Conservation (phyloP, 2,888 invertebrate species). For the Silvanus unidentatus region DNA sequence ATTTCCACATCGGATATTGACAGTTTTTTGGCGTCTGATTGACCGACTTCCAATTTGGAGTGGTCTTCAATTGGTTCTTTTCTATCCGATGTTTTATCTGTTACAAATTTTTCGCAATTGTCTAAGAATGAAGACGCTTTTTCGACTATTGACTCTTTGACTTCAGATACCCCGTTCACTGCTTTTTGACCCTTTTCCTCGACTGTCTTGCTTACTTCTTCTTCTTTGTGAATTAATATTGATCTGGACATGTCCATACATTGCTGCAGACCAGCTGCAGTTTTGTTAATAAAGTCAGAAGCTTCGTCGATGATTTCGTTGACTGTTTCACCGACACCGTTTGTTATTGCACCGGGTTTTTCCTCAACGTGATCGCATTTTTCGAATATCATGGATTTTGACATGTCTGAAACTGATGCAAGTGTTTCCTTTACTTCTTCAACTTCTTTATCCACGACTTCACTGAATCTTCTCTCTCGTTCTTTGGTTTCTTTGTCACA, state of each 20-base stretch:
- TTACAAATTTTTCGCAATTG: background rate
- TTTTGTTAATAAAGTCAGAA: background rate
- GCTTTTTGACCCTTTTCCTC: too few relatives aligned
- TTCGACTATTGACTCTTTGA: background rate
- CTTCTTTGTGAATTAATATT: conserved; percentile 1
- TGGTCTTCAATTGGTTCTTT: conserved; percentile 19
- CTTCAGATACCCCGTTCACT: too few relatives aligned
- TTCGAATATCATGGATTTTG: conserved; percentile 10
- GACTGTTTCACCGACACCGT: conserved; percentile 7
- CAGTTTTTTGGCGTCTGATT: conserved; percentile 25
- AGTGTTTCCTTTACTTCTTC: background rate
- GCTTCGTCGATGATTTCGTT: conserved; percentile 15
- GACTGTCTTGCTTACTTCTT: too few relatives aligned
- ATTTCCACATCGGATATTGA: conserved; percentile 33
- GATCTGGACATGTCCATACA: conserved; percentile 12
- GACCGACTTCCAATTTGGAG: conserved; percentile 13
- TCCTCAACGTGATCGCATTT: conserved; percentile 6
- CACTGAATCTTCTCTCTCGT: background rate
- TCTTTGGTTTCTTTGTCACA: conserved; percentile 5
- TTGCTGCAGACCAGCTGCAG: background rate
- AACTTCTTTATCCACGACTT: conserved; percentile 1
- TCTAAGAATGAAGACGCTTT: background rate
- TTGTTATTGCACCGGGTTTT: conserved; percentile 2
- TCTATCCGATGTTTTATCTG: conserved; percentile 20
- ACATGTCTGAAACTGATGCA: conserved; percentile 1